Conservation (phyloP, 2,888 invertebrate species). For the Anorthoa munda region DNA sequence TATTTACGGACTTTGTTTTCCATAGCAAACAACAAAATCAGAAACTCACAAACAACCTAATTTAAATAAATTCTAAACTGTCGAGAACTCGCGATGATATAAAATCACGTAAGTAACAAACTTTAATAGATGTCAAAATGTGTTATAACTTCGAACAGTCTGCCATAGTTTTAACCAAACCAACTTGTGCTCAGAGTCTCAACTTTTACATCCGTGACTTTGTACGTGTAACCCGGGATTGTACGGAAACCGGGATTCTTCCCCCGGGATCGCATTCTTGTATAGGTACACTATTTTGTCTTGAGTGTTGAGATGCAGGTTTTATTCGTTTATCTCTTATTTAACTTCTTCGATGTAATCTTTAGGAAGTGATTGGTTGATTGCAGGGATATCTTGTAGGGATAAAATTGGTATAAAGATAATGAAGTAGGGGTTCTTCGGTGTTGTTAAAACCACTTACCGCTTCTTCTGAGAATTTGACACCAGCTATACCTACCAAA, state of each 20-base stretch:
- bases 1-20: neutral
- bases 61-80: conserved; percentile 18
- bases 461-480: no score
- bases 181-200: conserved; percentile 56
- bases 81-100: conserved; percentile 11
- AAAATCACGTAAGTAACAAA: conserved; percentile 28
- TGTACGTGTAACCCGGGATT: conserved; percentile 64
- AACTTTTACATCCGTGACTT: conserved; percentile 67
- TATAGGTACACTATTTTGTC: conserved; percentile 36
- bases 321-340: conserved; percentile 16
- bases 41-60: conserved; percentile 17
- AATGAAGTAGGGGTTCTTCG: no score
- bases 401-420: no score
- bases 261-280: conserved; percentile 72
- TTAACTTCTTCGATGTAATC: neutral
- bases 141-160: conserved; percentile 37
- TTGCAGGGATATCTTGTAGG: no score
- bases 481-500: no score
- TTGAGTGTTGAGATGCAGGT: conserved; percentile 17
- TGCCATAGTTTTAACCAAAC: conserved; percentile 57
- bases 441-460: no score
- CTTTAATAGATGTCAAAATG: conserved; percentile 52
- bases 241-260: conserved; percentile 61
- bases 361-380: neutral
- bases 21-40: neutral